These are phyloP conservation scores for Trachelus tabidus DNA, from an alignment of 2,888 invertebrate species.

Conservation along the genomic window DNA sequence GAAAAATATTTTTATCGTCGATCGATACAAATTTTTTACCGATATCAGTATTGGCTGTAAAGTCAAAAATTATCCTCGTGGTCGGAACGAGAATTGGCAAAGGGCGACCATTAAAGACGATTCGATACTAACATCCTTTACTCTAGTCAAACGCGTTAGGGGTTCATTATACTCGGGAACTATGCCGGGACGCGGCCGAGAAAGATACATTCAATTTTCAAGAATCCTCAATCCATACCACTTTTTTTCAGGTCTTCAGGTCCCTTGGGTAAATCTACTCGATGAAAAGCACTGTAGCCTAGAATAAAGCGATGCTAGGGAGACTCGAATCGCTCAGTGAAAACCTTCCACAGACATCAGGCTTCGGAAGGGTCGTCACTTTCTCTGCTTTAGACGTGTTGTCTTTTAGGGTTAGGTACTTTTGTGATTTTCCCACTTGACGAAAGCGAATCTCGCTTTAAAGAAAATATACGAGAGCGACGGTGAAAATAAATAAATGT, in stretches of 20 bases:
- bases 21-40: no score
- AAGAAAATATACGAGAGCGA: no score
- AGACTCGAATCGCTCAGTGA: conserved; percentile 8
- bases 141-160: background rate
- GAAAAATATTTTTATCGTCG: no score
- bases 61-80: no score
- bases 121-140: background rate
- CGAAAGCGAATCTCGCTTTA: no score
- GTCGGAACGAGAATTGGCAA: no score
- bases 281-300: conserved; percentile 15
- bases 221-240: conserved; percentile 1
- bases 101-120: no score
- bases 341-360: conserved; percentile 8
- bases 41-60: no score
- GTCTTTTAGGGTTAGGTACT: no score
- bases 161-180: background rate
- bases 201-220: conserved; percentile 11
- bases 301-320: conserved; percentile 9
- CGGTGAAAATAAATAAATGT: no score
- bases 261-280: conserved; percentile 15
- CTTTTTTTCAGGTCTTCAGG: no score
- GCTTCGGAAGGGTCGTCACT: background rate
- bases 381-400: background rate
- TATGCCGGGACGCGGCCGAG: background rate
- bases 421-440: no score